These are phyloP conservation scores for Automeris io DNA, from an alignment of 2,888 invertebrate genomes.

Conservation along the genomic window DNA sequence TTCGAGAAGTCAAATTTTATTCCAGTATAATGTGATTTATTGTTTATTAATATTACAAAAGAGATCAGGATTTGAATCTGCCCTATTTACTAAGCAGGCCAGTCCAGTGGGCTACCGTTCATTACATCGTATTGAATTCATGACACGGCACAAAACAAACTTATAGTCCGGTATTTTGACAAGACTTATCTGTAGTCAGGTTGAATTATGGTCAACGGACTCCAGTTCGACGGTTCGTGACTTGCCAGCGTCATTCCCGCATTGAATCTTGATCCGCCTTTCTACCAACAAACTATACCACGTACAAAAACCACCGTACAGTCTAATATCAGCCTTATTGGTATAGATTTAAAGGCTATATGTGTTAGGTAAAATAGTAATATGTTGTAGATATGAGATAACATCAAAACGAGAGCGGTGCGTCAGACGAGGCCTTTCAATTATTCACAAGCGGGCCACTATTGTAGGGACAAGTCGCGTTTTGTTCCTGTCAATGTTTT, in stretches of 20 bases:
- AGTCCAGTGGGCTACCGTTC: not conserved
- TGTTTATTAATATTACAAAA: too few species aligned
- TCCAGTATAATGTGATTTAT: too few species aligned
- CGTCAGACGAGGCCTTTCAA: conserved; percentile 49
- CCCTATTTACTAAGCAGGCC: not conserved
- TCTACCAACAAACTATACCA: conserved; percentile 25
- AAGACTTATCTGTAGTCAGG: not conserved
- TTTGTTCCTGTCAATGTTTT: conserved; percentile 1
- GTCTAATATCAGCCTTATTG: not conserved
- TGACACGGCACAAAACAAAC: not conserved
- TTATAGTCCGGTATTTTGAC: not conserved
- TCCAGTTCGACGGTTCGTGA: conserved; percentile 48
- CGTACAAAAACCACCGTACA: not conserved
- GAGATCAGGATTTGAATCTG: too few species aligned
- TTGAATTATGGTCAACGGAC: conserved; percentile 18
- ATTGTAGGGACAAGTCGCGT: conserved; percentile 30
- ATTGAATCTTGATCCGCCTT: conserved; percentile 52
- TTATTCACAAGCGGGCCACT: conserved; percentile 52
- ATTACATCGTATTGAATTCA: not conserved
- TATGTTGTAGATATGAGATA: conserved; percentile 31
- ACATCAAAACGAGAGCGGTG: conserved; percentile 36
- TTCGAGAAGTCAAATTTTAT: too few species aligned
- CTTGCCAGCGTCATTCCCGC: conserved; percentile 48
- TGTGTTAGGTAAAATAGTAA: not conserved
- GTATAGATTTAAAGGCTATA: not conserved